phyloP scores from a whole-genome alignment of 2,797 vertebrate species.

The Bovichtus diacanthus region DNA sequence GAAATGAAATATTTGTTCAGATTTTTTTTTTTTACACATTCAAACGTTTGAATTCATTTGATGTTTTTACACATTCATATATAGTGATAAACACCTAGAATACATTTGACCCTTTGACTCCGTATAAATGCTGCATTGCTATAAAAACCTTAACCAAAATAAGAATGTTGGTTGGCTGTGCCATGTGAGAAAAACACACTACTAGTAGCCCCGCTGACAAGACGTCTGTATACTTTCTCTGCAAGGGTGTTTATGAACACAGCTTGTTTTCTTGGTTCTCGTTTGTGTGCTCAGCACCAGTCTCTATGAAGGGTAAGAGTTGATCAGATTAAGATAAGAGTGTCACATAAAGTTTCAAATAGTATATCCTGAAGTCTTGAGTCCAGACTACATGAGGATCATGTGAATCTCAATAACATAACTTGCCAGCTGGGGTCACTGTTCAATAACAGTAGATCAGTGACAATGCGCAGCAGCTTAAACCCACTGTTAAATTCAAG shows the following conservation, averaged over 20 bases:
- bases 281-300: not conserved
- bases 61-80: no score
- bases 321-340: not conserved
- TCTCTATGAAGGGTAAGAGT: not conserved
- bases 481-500: not conserved
- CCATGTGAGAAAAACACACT: no score
- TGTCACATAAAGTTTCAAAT: not conserved
- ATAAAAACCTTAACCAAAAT: no score
- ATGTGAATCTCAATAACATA: not conserved
- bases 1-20: no score
- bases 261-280: not conserved
- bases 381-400: not conserved
- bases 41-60: no score
- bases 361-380: not conserved
- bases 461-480: no score
- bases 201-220: not conserved
- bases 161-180: no score
- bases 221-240: not conserved
- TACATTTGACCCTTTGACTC: no score
- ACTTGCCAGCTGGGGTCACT: conserved; percentile 43
- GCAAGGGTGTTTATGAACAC: not conserved
- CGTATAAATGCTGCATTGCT: no score
- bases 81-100: no score
- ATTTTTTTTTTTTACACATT: no score
- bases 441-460: conserved; percentile 10